Conservation (phyloP, 1,140 invertebrate genomes). For the Ostrea denselamellosa region DNA sequence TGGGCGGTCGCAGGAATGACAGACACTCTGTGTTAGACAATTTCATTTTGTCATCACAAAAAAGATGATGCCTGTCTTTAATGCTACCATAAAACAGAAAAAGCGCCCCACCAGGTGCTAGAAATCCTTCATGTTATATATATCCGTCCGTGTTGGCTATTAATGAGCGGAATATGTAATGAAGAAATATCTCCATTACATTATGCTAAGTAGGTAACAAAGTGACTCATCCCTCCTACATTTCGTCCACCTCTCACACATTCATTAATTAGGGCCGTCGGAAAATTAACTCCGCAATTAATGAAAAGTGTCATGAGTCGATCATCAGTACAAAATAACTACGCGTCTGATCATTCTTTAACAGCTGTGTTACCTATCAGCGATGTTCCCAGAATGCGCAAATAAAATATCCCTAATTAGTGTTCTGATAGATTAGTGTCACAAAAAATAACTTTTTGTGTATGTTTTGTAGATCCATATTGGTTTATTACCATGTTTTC, state of each 20-base stretch:
- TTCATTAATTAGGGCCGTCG: constrained; percentile 16
- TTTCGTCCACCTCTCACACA: constrained; percentile 4
- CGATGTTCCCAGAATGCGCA: constrained; percentile 21
- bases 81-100: constrained; percentile 8
- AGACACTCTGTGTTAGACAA: constrained; percentile 25
- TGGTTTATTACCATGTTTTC: neutral
- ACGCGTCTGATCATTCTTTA: neutral
- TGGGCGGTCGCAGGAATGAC: constrained; percentile 13
- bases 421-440: neutral
- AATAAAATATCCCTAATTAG: constrained; percentile 24
- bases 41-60: constrained; percentile 33
- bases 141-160: constrained; percentile 6
- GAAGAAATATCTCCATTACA: constrained; percentile 33
- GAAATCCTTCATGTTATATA: constrained; percentile 7
- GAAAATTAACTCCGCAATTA: constrained; percentile 33
- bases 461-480: neutral
- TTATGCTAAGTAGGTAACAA: constrained; percentile 26
- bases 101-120: constrained; percentile 12
- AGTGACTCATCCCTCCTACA: constrained; percentile 11
- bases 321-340: constrained; percentile 14
- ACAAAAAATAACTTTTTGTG: neutral
- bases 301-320: constrained; percentile 14
- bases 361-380: constrained; percentile 15
- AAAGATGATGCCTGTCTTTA: constrained; percentile 35
- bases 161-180: constrained; percentile 33